These are phyloP conservation scores for Poeciliopsis retropinna DNA, from an alignment of 2,113 vertebrate genomes.

Conservation along the genomic window DNA sequence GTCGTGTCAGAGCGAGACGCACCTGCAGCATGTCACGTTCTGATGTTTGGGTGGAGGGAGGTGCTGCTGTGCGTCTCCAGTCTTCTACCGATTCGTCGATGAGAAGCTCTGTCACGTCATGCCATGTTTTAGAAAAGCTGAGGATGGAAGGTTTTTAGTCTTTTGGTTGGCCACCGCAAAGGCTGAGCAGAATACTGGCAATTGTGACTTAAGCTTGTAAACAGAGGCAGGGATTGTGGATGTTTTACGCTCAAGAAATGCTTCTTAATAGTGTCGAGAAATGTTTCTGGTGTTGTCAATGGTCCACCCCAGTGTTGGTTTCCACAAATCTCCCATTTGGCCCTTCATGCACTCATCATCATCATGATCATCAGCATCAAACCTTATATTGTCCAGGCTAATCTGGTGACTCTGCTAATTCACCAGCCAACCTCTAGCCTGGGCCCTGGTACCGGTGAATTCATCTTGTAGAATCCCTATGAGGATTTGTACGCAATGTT, in stretches of 20 bases:
- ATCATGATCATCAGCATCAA: too few relatives aligned
- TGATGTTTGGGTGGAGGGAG: constrained; percentile 81
- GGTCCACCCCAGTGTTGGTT: background rate
- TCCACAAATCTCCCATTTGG: background rate
- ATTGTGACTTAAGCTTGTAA: background rate
- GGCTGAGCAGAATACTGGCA: background rate
- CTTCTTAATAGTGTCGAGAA: background rate
- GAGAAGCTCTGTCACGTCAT: constrained; percentile 40
- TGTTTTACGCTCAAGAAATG: background rate
- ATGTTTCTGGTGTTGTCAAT: background rate
- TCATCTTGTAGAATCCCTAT: too few relatives aligned
- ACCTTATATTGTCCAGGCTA: background rate
- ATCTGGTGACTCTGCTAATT: background rate
- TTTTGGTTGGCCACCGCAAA: background rate
- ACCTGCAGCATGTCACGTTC: constrained; percentile 80
- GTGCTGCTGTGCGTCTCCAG: constrained; percentile 72
- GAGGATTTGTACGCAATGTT: too few relatives aligned
- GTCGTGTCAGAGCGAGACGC: constrained; percentile 57
- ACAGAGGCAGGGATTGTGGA: background rate
- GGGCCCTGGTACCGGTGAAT: too few relatives aligned
- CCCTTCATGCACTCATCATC: too few relatives aligned
- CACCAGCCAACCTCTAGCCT: too few relatives aligned
- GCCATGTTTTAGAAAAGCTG: background rate
- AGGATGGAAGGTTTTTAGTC: background rate
- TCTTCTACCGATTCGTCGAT: constrained; percentile 45